Base-by-base conservation (phyloP, 2,888 invertebrate species). In the Diabrotica balteata region DNA sequence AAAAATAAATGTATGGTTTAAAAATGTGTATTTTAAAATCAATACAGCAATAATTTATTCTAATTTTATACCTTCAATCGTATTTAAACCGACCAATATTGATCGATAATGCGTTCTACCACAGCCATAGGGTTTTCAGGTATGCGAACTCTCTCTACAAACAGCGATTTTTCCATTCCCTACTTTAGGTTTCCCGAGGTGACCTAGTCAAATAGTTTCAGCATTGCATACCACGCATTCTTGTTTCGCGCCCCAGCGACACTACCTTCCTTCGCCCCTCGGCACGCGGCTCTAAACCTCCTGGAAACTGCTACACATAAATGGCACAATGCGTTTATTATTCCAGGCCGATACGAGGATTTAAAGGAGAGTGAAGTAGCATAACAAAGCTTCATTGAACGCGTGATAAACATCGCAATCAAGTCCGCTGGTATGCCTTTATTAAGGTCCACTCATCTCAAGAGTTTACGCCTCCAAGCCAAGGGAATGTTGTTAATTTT, bases 401-500 rank as follows among this genome's bases (percentile, higher is more conserved):
- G 68, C 69, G 73, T 71, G 74, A 75, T 76, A 74, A 77, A 75
- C 74, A 75, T 72, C 69, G 72, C 75, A 75, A 76, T 77, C 70
- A 75, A 70, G 69, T 70, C 68, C 63, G 45, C 72, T 72, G 75
- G 70, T 70, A 72, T 73, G 72, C 69, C 72, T 67, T 77, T 77
- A 76, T 77, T 76, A 77, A 71, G 72, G 32, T 32, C 47, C 67
- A 65, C 47, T 10, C 68, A 63, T 67, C 74, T 67, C 32, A 32
- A 32, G 32, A 32, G 32, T 32, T 32, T 32, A 32, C 32, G 32
- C 4, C 5, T 32, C 32, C 32, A 32, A 32, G 32, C 32, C 4
- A 4, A 32, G 32, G 5, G 32, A 32, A 32, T 32, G 32, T 5
- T 32, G 32, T 32, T 32, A 32, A 4, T 32, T 5, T 32, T 32